A percentile compares a stretch with the other conserved stretches of the same genome.
Conservation (phyloP, 2,113 vertebrate genomes). For the Pseudopipra pipra region DNA sequence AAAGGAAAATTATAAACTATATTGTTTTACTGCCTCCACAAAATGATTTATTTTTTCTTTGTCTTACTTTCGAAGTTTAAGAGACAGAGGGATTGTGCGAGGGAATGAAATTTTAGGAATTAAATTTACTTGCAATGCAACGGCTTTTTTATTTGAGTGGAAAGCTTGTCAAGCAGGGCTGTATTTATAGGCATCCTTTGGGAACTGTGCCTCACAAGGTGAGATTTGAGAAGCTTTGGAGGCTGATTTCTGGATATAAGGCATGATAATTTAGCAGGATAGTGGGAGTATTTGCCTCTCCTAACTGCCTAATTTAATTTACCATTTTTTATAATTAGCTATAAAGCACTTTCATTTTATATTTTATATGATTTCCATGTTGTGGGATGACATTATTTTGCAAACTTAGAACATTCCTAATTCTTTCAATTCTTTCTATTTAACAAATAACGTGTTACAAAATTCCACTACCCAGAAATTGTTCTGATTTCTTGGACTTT, state of each 20-base stretch:
- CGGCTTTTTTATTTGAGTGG: constrained; percentile 42
- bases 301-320: constrained; percentile 18
- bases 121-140: constrained; percentile 49
- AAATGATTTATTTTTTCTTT: constrained; percentile 61
- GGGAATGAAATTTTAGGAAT: constrained; percentile 61
- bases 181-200: constrained; percentile 43
- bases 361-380: background rate
- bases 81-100: constrained; percentile 30
- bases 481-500: background rate
- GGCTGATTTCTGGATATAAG: constrained; percentile 3
- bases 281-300: constrained; percentile 11
- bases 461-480: background rate
- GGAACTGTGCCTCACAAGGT: constrained; percentile 25
- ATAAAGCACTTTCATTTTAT: background rate
- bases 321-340: constrained; percentile 15
- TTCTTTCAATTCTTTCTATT: constrained; percentile 13
- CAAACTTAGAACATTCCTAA: background rate
- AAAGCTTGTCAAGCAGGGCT: constrained; percentile 37
- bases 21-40: constrained; percentile 53
- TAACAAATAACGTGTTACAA: background rate
- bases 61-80: constrained; percentile 34
- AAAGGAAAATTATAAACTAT: constrained; percentile 62
- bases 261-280: constrained; percentile 29
- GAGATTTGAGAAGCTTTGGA: constrained; percentile 44
- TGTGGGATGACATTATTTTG: constrained; percentile 1